Base-by-base conservation (phyloP, 2,888 invertebrate species). In the Orgyia antiqua region DNA sequence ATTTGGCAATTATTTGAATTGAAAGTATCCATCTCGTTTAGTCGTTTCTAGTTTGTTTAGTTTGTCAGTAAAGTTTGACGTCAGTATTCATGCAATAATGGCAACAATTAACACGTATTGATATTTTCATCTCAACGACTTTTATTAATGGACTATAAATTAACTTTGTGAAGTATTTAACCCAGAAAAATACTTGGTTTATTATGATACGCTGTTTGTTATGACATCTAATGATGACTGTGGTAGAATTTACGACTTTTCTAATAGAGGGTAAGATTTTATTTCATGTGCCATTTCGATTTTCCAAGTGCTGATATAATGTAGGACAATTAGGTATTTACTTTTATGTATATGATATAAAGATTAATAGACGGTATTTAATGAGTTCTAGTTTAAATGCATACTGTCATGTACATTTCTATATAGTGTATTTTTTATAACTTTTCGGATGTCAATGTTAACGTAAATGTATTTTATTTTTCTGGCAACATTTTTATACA, bases 1-100 rank as follows among this genome's bases (percentile, higher is more conserved):
- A 39, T 47, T 48, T 39, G 33, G 37, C 42, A 48, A 44, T 39
- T 33, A 35, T 25, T 10, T 29, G 17, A 36, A 37, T 38, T 8
- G 45, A 41, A 43, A 42, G 49, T 42, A 26, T 37, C 28, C 28
- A 35, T 34, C 30, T 36, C 8, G 25, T 33, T 39, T 17, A 33
- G 23, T 36, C 30, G 13, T 18, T 24, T 30, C 13, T 19, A 28
- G 20, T 20, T 2, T 2, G 20, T 20, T 20, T 20, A 9, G 1
- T 20, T 9, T 20, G 6, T 15, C 4, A 15, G 15, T 6, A 18
- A n/a, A 20, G 20, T 30, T 13, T 11, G 3, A 18, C 4, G 10
- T 29, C 17, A 10, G 4, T 36, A 11, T 21, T n/a, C 4, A 12
- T 28, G n/a, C n/a, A 18, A 17, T 8, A 10, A 11, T 17, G 10